Base-by-base conservation (phyloP, 2,113 vertebrate species). In the Galeopterus variegatus region DNA sequence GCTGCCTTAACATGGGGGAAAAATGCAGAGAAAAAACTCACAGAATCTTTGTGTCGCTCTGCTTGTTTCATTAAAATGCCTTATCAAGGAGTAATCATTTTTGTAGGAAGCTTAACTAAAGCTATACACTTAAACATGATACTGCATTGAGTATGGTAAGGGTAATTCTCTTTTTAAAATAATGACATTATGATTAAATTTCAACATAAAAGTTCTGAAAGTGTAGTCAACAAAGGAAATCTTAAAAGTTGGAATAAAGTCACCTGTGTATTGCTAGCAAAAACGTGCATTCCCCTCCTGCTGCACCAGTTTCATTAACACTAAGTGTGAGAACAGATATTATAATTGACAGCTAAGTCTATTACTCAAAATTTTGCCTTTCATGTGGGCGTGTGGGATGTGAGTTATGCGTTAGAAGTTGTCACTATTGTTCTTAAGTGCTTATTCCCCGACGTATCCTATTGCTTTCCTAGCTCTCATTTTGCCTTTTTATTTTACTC, bases 401-500 rank as follows among this genome's bases (percentile, higher is more conserved):
- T 73, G 70, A 93, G n/a, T 88, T 90, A 60, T 6, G 52, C 56
- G 50, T 96, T 50, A 60, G 60, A 90, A 92, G 60, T 94, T 85
- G 93, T 98, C 91, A 62, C 93, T 80, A 12, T 96, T 81, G 36
- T 92, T 95, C 69, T 88, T 76, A 90, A 83, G 80, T 88, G 48
- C 48, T 41, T 45, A 36, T 91, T 96, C 41, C 60, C 54, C 4
- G 8, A 41, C 19, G n/a, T 19, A 58, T 0, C 1, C 17, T 33
- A 24, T 36, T 65, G 23, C 15, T 86, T 81, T 80, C 75, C 76
- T 36, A 56, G 45, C n/a, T 95, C 80, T 92, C 24, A 24, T 81
- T 96, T 95, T 88, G 10, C 64, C 31, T 92, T 96, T 94, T 88
- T 69, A 28, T 64, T 95, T 96, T 95, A 72, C 62, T 92, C 18